Percentiles rank a stretch among this genome's conserved stretches.
Evolutionary conservation across 35 echinoderm and acorn worm species (phyloP).

Genomic region (Apostichopus californicus): DNA sequence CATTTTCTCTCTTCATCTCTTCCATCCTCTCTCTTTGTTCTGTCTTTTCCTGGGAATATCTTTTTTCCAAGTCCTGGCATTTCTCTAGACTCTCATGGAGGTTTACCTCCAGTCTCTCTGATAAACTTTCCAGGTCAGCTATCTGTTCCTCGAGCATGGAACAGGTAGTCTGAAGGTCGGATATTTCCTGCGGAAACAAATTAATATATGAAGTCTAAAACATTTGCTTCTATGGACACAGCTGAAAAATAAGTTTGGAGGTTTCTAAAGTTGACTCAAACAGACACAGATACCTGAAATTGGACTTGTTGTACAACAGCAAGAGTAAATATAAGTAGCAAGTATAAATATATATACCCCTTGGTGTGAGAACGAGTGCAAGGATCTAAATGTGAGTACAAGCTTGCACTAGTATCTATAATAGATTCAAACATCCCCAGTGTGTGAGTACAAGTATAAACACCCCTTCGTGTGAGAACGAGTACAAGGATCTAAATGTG

Average conservation of each 20-base stretch:
- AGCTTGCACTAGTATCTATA: no score
- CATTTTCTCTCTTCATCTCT: slow-evolving; percentile 42
- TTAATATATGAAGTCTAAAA: not conserved
- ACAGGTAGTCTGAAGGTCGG: slow-evolving; percentile 78
- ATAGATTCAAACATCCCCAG: no score
- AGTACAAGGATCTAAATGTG: no score
- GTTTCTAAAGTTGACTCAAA: not conserved
- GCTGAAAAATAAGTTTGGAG: not conserved
- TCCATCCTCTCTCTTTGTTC: slow-evolving; percentile 50
- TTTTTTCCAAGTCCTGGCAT: slow-evolving; percentile 37
- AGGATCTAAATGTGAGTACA: no score
- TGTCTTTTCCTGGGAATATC: slow-evolving; percentile 1
- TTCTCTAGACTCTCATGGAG: slow-evolving; percentile 39
- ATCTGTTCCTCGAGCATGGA: slow-evolving; percentile 97
- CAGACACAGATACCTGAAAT: no score
- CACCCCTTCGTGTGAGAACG: no score
- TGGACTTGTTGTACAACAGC: no score
- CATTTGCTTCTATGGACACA: not conserved
- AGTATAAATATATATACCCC: no score
- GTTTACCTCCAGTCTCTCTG: slow-evolving; percentile 68
- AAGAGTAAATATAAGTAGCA: no score
- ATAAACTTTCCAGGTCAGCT: slow-evolving; percentile 80
- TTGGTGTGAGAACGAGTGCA: no score
- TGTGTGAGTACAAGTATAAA: no score
- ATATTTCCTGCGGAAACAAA: slow-evolving; percentile 70